Base-by-base conservation (phyloP, 2,888 invertebrate genomes). In the Nymphalis c-album region DNA sequence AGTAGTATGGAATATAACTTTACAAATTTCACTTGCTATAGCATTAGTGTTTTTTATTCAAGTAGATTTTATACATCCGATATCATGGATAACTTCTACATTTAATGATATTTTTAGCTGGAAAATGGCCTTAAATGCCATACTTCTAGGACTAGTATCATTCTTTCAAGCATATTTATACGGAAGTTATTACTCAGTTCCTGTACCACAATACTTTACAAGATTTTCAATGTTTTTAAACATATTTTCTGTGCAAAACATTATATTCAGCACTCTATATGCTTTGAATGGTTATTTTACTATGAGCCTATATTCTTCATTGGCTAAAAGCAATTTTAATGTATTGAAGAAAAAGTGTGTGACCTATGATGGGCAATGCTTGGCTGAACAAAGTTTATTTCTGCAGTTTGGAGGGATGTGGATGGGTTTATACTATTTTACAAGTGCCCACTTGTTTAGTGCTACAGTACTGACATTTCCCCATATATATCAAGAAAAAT, bases 131-230 rank as follows among this genome's bases (percentile, higher is more conserved):
- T 81, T 95, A 0, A 95, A 94, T 75, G 93, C 95, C 58, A 84
- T 95, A 35, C 93, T 96, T 0, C 92, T 96, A 20, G 89, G 93
- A 16, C 80, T 91, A 35, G 93, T 95, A 1, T 94, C 95, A 13
- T 94, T 95, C 70, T 91, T 95, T 7, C 96, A 96, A 86, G 95
- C 96, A n/a, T 89, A 95, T 51, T 91, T 95, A 47, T 94, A 95
- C 78, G 95, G 95, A 58, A 95, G 95, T 78, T 94, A 94, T 73
- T 95, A 95, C 75, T 91, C 96, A 31, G 87, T 93, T 22, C 93
- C 93, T 60, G 86, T 93, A 48, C 91, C 92, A 0, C 95, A 94
- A 76, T 93, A 94, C 71, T 92, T 94, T 50, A 95, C 95, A 17
- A 93, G 96, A 76, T 95, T 96, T 76, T 93, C 93, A 4, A 94